Conservation (phyloP, 2,113 vertebrate genomes). For the Xiphophorus couchianus region DNA sequence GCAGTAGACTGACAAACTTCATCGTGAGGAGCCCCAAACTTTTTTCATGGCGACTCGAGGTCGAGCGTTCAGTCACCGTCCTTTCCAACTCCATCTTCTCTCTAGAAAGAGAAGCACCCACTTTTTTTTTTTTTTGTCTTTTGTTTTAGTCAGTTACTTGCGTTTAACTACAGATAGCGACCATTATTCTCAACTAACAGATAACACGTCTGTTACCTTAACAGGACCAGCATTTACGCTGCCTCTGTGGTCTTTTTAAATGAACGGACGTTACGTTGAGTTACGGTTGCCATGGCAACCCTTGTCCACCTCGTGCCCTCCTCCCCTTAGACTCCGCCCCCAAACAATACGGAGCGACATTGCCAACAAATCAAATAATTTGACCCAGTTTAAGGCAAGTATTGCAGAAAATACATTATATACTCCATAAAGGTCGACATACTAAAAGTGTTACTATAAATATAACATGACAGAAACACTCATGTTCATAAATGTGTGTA, state of each 20-base stretch:
- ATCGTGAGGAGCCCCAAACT: slow-evolving; percentile 84
- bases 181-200: slow-evolving; percentile 8
- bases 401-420: too few species aligned
- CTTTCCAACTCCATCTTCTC: slow-evolving; percentile 60
- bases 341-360: not conserved
- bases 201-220: slow-evolving; percentile 29
- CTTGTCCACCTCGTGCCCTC: slow-evolving; percentile 10
- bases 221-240: slow-evolving; percentile 6
- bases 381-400: too few species aligned
- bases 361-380: too few species aligned
- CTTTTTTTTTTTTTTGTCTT: not conserved
- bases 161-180: not conserved
- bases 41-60: slow-evolving; percentile 84
- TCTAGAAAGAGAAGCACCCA: slow-evolving; percentile 4
- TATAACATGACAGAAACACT: too few species aligned
- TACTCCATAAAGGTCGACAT: too few species aligned
- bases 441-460: too few species aligned
- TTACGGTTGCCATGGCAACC: slow-evolving; percentile 72
- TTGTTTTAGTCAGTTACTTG: not conserved
- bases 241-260: slow-evolving; percentile 59
- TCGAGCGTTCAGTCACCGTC: slow-evolving; percentile 68
- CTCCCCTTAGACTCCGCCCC: not conserved
- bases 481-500: too few species aligned
- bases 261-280: slow-evolving; percentile 76
- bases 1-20: slow-evolving; percentile 81